phyloP scores from a whole-genome alignment of 2,888 invertebrate genomes.

The Desoria tigrina region DNA sequence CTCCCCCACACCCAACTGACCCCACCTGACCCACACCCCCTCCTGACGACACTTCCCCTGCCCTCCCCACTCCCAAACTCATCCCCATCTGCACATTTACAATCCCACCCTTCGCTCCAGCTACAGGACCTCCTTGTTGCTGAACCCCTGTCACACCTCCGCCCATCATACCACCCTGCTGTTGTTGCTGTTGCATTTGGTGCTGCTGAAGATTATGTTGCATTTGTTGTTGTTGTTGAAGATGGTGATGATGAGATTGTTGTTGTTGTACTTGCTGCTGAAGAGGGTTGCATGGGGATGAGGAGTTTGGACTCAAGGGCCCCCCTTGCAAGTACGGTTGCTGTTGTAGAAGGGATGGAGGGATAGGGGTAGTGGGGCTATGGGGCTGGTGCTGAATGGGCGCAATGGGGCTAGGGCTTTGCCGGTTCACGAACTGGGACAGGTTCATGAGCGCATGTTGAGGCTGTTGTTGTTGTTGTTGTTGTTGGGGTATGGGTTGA shows the following conservation, averaged over 20 bases:
- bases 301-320: too few relatives aligned
- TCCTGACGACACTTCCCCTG: background rate
- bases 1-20: background rate
- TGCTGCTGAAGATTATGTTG: conserved; percentile 20
- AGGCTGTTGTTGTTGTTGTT: conserved; percentile 22
- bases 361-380: conserved; percentile 20
- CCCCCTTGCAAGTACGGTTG: background rate
- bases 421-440: conserved; percentile 46
- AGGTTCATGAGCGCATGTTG: conserved; percentile 49
- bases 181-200: conserved; percentile 14
- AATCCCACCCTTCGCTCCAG: background rate
- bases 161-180: background rate
- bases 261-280: conserved; percentile 19
- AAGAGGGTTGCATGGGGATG: background rate
- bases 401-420: conserved; percentile 31
- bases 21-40: background rate
- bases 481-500: conserved; percentile 21
- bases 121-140: background rate
- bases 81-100: background rate
- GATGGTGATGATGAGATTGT: conserved; percentile 17
- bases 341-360: background rate
- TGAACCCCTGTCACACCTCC: background rate
- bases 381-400: conserved; percentile 26
- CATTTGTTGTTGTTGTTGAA: conserved; percentile 17
- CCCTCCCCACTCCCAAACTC: background rate